phyloP scores from a whole-genome alignment of 1,140 invertebrate species.

The Drosophila leontia region DNA sequence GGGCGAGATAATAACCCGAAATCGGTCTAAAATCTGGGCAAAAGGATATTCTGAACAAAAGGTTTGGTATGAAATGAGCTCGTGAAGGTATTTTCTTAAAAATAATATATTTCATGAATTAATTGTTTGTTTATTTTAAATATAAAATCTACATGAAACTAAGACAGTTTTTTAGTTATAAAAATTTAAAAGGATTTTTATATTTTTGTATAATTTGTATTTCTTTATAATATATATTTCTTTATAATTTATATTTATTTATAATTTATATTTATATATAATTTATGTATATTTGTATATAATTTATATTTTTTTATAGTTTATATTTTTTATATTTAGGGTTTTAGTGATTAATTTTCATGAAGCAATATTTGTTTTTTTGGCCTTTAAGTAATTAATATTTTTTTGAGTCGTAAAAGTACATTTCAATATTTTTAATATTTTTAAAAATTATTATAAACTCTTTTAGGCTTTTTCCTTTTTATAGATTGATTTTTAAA shows the following conservation, averaged over 20 bases:
- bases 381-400: background rate
- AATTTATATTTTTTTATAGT: background rate
- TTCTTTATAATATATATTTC: too few species aligned
- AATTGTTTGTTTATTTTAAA: background rate
- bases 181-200: background rate
- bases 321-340: too few species aligned
- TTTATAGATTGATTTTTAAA: background rate
- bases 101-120: background rate
- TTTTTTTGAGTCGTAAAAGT: background rate
- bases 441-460: background rate
- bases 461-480: background rate
- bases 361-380: too few species aligned
- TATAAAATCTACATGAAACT: background rate
- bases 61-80: slow-evolving; percentile 26
- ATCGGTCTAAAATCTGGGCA: slow-evolving; percentile 18
- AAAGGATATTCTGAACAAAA: slow-evolving; percentile 18
- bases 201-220: too few species aligned
- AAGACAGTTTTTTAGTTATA: background rate
- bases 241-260: too few species aligned
- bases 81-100: background rate
- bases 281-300: too few species aligned
- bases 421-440: background rate
- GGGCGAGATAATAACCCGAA: slow-evolving; percentile 14
- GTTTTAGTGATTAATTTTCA: too few species aligned
- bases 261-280: too few species aligned